Base-by-base conservation (phyloP, 1,140 invertebrate species). In the Penaeus indicus region DNA sequence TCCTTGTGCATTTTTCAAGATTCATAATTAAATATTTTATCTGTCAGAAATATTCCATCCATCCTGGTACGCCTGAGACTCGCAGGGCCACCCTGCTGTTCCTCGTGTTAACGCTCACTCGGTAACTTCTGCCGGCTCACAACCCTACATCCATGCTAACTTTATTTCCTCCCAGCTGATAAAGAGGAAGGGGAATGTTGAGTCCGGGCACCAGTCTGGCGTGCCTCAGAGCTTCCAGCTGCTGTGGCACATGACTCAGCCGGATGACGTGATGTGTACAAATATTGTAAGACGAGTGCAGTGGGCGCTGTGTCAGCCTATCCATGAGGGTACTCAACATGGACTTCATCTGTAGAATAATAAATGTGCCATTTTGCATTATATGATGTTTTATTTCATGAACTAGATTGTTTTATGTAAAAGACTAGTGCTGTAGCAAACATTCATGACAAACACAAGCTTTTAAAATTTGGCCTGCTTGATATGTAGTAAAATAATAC, bases 261-360 rank as follows among this genome's bases (percentile, higher is more conserved):
- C 88, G 79, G 69, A 85, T 89, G 88, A 85, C 88, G 78, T 89
- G 88, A 85, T 89, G 88, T 89, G 88, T 89, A 89, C 88, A 89
- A 89, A 89, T 89, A 85, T 80, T 88, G 87, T 88, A 88, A 84
- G 84, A 89, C 42, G 84, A 85, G 88, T 89, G 82, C 88, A 89
- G 88, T 88, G 88, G 88, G 88, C 88, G 88, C 88, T 85, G 88
- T 89, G 78, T 88, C 88, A 85, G 88, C 88, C 88, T 80, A 85
- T 89, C 88, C 88, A 89, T 77, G 88, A 89, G 88, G 88, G 88
- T 85, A 89, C 88, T 89, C 88, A 89, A 89, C 88, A 85, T 89
- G 88, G 84, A 89, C 83, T 89, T 89, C 88, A 89, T 89, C 88
- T 89, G 88, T 89, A 89, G 88, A 89, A 89, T 89, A 89, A 89